These are phyloP conservation scores for Excalfactoria chinensis DNA, from an alignment of 2,113 vertebrate genomes.

Conservation along the genomic window DNA sequence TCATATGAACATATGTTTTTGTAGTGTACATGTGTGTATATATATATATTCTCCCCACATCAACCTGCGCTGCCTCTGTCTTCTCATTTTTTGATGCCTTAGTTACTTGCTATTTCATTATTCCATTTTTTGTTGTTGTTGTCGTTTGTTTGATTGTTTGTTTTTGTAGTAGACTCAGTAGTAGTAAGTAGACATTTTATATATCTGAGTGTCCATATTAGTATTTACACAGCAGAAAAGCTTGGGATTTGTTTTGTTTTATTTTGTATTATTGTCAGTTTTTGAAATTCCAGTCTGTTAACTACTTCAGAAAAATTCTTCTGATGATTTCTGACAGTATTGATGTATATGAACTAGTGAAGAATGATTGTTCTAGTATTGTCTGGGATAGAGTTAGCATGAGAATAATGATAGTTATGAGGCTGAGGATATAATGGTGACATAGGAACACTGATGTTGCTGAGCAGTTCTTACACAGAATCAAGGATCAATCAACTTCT, in stretches of 20 bases:
- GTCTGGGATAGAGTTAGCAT: no score
- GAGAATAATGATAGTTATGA: no score
- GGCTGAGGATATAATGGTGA: no score
- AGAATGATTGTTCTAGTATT: background rate
- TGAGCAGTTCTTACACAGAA: no score
- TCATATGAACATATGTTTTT: no score
- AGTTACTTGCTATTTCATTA: background rate
- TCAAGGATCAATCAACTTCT: no score
- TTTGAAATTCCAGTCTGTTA: background rate
- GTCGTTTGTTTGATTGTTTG: background rate
- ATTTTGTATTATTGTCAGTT: background rate
- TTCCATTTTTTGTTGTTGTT: background rate
- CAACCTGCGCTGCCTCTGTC: background rate
- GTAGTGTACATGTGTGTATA: rapidly evolving
- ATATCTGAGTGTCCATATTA: background rate
- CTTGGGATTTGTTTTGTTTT: background rate
- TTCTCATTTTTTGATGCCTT: background rate
- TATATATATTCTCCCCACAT: background rate
- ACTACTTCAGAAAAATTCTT: background rate
- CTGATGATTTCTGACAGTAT: background rate
- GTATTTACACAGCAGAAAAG: background rate
- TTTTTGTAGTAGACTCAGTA: background rate
- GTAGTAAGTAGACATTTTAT: background rate
- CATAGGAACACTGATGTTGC: no score
- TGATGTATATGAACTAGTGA: background rate